Conservation (phyloP, 1,140 invertebrate genomes). For the Pseudomyrmex cubaensis region DNA sequence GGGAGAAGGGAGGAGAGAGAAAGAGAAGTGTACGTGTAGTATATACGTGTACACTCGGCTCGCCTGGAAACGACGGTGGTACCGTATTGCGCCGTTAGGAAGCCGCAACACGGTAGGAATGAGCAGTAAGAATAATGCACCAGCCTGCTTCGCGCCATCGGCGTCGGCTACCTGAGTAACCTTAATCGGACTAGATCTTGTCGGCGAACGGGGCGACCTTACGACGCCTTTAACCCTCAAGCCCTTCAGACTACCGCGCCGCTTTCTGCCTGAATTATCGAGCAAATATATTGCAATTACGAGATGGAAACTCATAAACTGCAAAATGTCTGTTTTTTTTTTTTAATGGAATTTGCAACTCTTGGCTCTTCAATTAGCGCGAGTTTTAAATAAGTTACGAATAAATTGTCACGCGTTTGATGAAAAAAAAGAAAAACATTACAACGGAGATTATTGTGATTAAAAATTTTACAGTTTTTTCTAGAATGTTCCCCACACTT, state of each 20-base stretch:
- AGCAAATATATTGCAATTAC: not conserved
- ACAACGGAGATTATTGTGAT: too few species aligned
- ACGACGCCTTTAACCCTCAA: not conserved
- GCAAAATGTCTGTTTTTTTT: not conserved
- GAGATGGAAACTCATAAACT: not conserved
- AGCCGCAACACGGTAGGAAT: conserved; percentile 53
- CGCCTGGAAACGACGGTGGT: conserved; percentile 43
- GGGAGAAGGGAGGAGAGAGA: not conserved
- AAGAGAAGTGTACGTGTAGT: conserved; percentile 42
- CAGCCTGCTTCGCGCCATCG: conserved; percentile 56
- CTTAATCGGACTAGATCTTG: conserved; percentile 57
- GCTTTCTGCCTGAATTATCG: not conserved
- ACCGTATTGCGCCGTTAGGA: conserved; percentile 59
- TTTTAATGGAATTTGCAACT: too few species aligned
- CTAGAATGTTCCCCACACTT: too few species aligned
- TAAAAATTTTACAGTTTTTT: too few species aligned
- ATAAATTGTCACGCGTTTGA: too few species aligned
- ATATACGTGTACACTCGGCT: not conserved
- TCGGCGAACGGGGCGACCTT: not conserved
- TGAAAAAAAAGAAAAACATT: too few species aligned
- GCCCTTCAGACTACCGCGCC: not conserved
- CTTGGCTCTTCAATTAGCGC: too few species aligned
- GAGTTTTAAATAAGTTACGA: too few species aligned
- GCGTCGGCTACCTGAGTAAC: conserved; percentile 56
- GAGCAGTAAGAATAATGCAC: conserved; percentile 57